Conservation (phyloP, 1,140 invertebrate species). For the Apis laboriosa region DNA sequence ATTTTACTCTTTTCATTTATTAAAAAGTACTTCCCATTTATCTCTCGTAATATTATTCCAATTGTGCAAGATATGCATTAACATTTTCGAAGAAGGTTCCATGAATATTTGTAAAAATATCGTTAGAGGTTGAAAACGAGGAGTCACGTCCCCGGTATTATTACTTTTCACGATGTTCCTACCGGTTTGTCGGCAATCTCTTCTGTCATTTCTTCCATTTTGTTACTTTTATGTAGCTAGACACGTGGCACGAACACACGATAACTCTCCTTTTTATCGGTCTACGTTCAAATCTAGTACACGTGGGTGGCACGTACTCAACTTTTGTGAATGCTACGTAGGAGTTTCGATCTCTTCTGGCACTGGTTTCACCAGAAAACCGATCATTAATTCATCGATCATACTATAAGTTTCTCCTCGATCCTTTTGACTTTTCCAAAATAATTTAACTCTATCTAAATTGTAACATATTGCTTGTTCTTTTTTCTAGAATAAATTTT, state of each 20-base stretch:
- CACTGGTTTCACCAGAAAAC: not conserved
- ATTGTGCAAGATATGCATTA: too few species aligned
- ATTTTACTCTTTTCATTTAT: too few species aligned
- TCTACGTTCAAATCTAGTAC: slow-evolving; percentile 8
- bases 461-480: not conserved
- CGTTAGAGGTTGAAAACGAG: not conserved
- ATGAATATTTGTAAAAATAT: not conserved
- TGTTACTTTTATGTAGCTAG: not conserved
- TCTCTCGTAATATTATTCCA: too few species aligned
- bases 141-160: slow-evolving; percentile 1
- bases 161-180: slow-evolving; percentile 1
- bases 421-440: not conserved
- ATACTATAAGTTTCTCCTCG: not conserved
- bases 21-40: too few species aligned
- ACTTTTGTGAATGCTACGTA: not conserved
- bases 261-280: slow-evolving; percentile 35
- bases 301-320: not conserved
- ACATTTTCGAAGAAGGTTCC: too few species aligned
- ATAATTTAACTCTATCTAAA: not conserved
- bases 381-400: slow-evolving; percentile 22
- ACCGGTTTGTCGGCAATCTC: not conserved
- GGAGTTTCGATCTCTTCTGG: not conserved
- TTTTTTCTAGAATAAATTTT: not conserved
- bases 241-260: slow-evolving; percentile 11
- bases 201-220: not conserved